phyloP scores from a whole-genome alignment of 2,797 vertebrate genomes.

The Tapirus indicus region DNA sequence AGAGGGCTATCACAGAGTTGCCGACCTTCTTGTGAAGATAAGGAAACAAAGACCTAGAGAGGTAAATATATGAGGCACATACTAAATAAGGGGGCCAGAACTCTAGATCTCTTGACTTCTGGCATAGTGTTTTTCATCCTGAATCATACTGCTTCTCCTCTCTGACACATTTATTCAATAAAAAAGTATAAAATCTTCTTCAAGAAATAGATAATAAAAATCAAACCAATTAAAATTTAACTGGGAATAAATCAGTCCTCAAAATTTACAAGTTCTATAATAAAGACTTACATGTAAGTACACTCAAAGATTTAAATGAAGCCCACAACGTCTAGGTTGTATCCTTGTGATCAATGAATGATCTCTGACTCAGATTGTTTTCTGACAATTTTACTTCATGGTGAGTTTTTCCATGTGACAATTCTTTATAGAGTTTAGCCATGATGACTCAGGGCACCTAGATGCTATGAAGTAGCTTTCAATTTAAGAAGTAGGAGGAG shows the following conservation, averaged over 20 bases:
- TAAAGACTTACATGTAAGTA: constrained; percentile 40
- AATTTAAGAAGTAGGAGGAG: constrained; percentile 66
- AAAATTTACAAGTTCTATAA: constrained; percentile 55
- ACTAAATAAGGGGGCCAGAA: constrained; percentile 14
- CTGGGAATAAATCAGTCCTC: constrained; percentile 49
- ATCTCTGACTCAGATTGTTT: constrained; percentile 78
- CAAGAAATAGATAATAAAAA: constrained; percentile 64
- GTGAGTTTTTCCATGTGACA: constrained; percentile 70
- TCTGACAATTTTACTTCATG: constrained; percentile 73
- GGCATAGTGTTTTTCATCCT: not conserved
- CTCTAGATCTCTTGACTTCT: not conserved
- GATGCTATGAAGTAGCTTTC: constrained; percentile 72
- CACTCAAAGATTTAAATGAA: constrained; percentile 67
- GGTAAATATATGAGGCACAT: constrained; percentile 13
- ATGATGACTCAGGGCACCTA: constrained; percentile 74
- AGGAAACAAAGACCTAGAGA: not conserved
- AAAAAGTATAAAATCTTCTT: constrained; percentile 30
- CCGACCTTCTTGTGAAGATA: constrained; percentile 18
- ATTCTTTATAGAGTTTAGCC: constrained; percentile 71
- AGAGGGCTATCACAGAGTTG: not conserved
- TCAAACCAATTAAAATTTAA: constrained; percentile 64
- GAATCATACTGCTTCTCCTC: not conserved
- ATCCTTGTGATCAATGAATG: constrained; percentile 69
- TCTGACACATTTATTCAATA: constrained; percentile 27
- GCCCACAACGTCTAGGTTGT: constrained; percentile 57